phyloP scores from a whole-genome alignment of 1,140 invertebrate genomes.

The Leguminivora glycinivorella region DNA sequence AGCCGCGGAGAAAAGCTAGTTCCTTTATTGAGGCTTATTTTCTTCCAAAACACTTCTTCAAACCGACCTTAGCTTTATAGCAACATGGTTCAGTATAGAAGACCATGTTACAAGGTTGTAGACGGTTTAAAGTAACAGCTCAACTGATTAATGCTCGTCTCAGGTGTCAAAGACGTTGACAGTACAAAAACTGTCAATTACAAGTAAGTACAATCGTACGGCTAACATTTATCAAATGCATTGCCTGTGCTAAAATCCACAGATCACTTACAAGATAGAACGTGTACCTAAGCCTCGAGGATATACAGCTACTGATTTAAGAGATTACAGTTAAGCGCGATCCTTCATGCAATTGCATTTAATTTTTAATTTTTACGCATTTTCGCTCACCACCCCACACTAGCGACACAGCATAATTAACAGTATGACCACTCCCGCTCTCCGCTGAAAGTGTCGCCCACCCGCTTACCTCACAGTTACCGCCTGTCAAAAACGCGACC shows the following conservation, averaged over 20 bases:
- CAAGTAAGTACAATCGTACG: constrained; percentile 53
- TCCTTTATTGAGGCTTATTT: constrained; percentile 25
- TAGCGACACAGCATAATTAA: too few species aligned
- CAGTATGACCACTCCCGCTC: too few species aligned
- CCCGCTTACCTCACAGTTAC: too few species aligned
- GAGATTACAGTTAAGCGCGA: too few species aligned
- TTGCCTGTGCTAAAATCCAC: not conserved
- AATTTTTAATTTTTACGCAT: too few species aligned
- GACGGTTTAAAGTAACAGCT: constrained; percentile 37
- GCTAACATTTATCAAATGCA: constrained; percentile 61
- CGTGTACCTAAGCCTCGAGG: too few species aligned
- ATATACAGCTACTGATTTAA: too few species aligned
- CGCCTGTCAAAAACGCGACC: too few species aligned
- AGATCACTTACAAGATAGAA: not conserved
- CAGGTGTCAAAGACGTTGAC: constrained; percentile 65
- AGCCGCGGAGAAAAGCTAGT: too few species aligned
- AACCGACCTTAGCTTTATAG: not conserved
- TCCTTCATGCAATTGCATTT: too few species aligned
- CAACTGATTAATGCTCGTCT: constrained; percentile 71
- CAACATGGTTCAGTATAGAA: not conserved
- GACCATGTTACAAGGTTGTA: not conserved
- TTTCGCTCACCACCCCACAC: too few species aligned
- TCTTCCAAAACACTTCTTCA: not conserved
- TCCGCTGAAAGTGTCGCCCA: too few species aligned
- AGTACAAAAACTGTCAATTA: constrained; percentile 61